Base-by-base conservation (phyloP, 2,888 invertebrate genomes). In the Elegia similella region DNA sequence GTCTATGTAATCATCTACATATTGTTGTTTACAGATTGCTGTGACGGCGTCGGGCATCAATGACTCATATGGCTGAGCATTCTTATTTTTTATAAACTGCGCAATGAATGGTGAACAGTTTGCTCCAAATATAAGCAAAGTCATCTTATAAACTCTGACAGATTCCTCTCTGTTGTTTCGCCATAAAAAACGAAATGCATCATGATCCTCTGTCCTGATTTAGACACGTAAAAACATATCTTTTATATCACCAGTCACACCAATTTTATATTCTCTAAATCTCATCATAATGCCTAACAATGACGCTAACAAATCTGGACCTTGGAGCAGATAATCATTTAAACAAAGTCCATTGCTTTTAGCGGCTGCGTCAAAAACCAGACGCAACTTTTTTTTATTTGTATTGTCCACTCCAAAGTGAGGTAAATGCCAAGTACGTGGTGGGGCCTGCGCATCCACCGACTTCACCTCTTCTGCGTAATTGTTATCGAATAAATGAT, bases 231-330 rank as follows among this genome's bases (percentile, higher is more conserved):
- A 63, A 76, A 73, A 0, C 66, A 76, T n/a, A 57, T 65, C n/a
- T n/a, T n/a, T n/a, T n/a, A n/a, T n/a, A n/a, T n/a, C n/a, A n/a
- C n/a, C n/a, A n/a, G n/a, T n/a, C 1, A 84, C 64, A 2, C 72
- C 82, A 3, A 78, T 58, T 38, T 56, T 63, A n/a, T 70, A 61
- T 61, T 75, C 70, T 42, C 82, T 59, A 57, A 84, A 84, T 0
- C 76, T 70, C 59, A 76, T 65, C 47, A 84, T 46, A 0, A 82
- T 72, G 1, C 76, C 75, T 0, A 72, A 57, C 42, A 84, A 58
- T 6, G 78, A 68, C 6, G 7, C n/a, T 1, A 70, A 54, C 13
- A 69, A 42, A 42, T 72, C 70, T 0, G 69, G 68, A 0, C 68
- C 70, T 10, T 48, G 59, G 0, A 69, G 56, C 16, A 70, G 52